A percentile compares a stretch with the other conserved stretches of the same genome.
Evolutionary conservation across 2,888 invertebrate genomes (phyloP).

Genomic region (Ecdyonurus torrentis): DNA sequence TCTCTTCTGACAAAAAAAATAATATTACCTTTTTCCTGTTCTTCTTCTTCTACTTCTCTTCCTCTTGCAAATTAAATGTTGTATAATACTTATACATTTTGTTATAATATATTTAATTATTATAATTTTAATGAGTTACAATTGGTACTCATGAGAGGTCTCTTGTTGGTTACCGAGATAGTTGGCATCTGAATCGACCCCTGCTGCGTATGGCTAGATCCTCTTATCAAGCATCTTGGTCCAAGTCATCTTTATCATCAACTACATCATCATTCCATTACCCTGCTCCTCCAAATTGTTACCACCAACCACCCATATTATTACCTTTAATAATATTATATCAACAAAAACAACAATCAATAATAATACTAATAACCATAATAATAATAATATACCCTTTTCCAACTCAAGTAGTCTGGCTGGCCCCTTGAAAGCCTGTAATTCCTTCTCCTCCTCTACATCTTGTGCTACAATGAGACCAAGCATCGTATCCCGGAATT

Average conservation of each 20-base stretch:
- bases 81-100: neutral
- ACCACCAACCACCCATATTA: too few relatives aligned
- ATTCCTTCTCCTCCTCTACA: neutral
- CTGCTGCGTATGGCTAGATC: neutral
- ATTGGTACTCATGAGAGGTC: neutral
- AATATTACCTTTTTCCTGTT: slow-evolving; percentile 9
- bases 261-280: neutral
- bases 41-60: neutral
- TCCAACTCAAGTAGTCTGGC: neutral
- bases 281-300: neutral
- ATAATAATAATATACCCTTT: too few relatives aligned
- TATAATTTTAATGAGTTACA: too few relatives aligned
- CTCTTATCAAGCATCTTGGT: neutral
- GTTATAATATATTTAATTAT: neutral
- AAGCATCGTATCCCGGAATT: slow-evolving; percentile 4
- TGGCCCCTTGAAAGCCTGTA: neutral
- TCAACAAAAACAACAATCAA: neutral
- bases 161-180: neutral
- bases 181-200: neutral
- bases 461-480: neutral
- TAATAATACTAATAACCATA: too few relatives aligned
- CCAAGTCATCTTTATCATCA: neutral
- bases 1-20: neutral
- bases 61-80: neutral
- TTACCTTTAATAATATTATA: neutral